Base-by-base conservation (phyloP, 2,888 invertebrate genomes). In the Aquatica leii region DNA sequence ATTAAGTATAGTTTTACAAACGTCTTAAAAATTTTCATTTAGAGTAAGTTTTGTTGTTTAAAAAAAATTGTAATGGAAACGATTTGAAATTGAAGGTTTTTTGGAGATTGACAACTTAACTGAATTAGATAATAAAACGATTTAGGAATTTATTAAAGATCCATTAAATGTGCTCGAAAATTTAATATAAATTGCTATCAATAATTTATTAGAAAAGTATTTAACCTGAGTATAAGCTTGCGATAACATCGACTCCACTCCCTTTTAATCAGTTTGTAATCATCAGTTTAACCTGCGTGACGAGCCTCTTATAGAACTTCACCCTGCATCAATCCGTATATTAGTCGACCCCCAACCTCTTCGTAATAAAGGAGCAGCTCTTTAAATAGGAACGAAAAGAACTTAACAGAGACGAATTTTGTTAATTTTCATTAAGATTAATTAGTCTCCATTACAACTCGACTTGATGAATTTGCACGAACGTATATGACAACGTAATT, bases 271-370 rank as follows among this genome's bases (percentile, higher is more conserved):
- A 77, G 77, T 75, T 75, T 73, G 78, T 78, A 78, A 78, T 78
- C 76, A 78, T 78, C 77, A 74, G 78, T 74, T 78, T 77, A 78
- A 77, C 78, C 77, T 77, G 76, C 77, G 75, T 76, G 77, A 78
- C 76, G 77, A 76, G 71, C 73, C 75, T 73, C 76, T 73, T 74
- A 73, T 71, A 73, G 69, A 74, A 73, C 73, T 73, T 69, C 65
- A 67, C 70, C 68, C 71, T 66, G 66, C 68, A 69, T 58, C 67
- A 72, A 74, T 74, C 74, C 74, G 76, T 76, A 74, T 73, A 74
- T 76, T 77, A 76, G 71, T 66, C 67, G 62, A 59, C 62, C 50
- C 68, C 69, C 66, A 59, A 54, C 65, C 50, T 58, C 43, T 54
- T 53, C 55, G 65, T 69, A 69, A 68, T 69, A 69, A 69, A 69